These are phyloP conservation scores for Pitta sordida DNA, from an alignment of 2,113 vertebrate genomes.

Conservation along the genomic window DNA sequence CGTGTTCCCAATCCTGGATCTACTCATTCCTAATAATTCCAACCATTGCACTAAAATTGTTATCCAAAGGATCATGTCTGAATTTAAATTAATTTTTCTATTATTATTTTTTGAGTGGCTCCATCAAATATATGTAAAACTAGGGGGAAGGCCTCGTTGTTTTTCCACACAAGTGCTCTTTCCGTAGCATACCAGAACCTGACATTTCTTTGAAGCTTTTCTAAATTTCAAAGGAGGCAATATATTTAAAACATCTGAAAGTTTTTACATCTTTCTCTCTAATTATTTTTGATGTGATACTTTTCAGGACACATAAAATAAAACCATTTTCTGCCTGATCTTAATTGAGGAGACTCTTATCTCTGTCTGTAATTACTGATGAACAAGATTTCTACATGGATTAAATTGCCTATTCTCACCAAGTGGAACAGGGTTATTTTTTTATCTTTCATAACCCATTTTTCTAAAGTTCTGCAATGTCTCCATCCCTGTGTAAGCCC, in stretches of 20 bases:
- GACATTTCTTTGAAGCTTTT: conserved; percentile 53
- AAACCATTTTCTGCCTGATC: conserved; percentile 16
- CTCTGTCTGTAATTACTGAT: conserved; percentile 50
- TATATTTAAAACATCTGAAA: conserved; percentile 14
- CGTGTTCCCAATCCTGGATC: not conserved
- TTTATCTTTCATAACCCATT: not conserved
- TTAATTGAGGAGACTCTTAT: conserved; percentile 42
- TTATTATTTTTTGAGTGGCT: conserved; percentile 12
- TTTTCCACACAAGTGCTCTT: conserved; percentile 4
- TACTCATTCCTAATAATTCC: conserved; percentile 9
- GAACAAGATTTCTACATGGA: conserved; percentile 17
- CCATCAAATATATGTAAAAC: conserved; percentile 20
- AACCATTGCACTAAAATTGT: not conserved
- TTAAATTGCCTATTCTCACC: not conserved
- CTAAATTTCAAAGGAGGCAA: conserved; percentile 39
- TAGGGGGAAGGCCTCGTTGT: not conserved
- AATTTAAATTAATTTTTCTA: conserved; percentile 2
- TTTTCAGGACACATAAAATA: conserved; percentile 35
- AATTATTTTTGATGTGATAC: conserved; percentile 40
- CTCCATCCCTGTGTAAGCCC: not conserved
- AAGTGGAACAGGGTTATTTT: not conserved
- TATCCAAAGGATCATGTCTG: not conserved
- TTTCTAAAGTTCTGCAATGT: not conserved
- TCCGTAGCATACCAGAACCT: not conserved
- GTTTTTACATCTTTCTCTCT: not conserved